Evolutionary conservation across 2,113 vertebrate genomes (phyloP).

Genomic region (Daphoenositta chrysoptera): DNA sequence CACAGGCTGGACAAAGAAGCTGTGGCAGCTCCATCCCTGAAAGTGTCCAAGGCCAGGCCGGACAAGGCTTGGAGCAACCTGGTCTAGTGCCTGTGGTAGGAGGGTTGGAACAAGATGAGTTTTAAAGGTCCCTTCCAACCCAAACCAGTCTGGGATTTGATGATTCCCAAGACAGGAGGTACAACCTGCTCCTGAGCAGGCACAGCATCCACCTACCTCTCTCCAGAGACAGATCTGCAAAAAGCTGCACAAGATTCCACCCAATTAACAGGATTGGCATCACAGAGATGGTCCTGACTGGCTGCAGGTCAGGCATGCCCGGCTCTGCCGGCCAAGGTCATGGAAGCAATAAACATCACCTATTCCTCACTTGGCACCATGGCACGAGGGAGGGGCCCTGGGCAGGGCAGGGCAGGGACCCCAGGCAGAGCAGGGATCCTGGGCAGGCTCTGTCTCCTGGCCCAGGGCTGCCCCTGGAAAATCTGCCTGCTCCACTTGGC

Average conservation of each 20-base stretch:
- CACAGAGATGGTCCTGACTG: neutral
- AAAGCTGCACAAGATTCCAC: neutral
- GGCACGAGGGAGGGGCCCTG: rapidly evolving
- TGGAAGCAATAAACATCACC: neutral
- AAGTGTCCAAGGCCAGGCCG: neutral
- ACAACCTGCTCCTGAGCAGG: neutral
- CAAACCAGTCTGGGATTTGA: neutral
- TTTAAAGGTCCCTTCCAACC: neutral
- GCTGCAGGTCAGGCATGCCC: neutral
- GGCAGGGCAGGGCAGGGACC: neutral
- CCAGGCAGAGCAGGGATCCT: neutral
- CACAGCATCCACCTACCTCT: rapidly evolving
- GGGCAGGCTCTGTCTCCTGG: neutral
- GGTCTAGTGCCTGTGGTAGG: neutral
- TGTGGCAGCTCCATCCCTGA: neutral
- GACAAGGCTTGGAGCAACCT: neutral
- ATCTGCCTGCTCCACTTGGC: neutral
- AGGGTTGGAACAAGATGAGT: neutral
- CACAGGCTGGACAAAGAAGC: neutral
- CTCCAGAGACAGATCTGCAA: neutral
- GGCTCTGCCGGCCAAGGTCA: rapidly evolving
- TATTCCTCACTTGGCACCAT: rapidly evolving
- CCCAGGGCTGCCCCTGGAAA: neutral
- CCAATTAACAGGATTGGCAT: neutral
- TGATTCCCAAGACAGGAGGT: neutral